These are phyloP conservation scores for Cephalopterus ornatus DNA, from an alignment of 2,113 vertebrate species.

Conservation along the genomic window DNA sequence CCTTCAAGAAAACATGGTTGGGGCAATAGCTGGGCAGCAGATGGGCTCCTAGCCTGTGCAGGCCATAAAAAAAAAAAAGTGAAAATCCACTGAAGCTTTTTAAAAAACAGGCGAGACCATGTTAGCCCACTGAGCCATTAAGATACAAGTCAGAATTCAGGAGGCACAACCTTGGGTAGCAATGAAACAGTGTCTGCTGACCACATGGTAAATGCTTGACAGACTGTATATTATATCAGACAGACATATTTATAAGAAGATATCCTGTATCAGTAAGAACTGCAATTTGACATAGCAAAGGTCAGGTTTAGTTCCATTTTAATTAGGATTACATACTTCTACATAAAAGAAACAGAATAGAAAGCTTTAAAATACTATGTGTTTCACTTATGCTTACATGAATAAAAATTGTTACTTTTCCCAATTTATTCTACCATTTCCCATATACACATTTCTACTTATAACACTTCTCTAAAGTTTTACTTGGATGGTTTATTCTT, in stretches of 20 bases:
- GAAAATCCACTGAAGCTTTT: background rate
- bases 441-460: background rate
- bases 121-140: background rate
- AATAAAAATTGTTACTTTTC: background rate
- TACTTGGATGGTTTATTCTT: background rate
- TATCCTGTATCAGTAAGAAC: background rate
- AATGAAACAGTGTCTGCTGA: background rate
- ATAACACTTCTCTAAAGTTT: background rate
- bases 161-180: background rate
- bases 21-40: background rate
- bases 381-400: background rate
- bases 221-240: background rate
- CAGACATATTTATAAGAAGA: background rate
- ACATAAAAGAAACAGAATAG: background rate
- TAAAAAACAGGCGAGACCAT: background rate
- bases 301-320: background rate
- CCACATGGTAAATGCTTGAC: background rate
- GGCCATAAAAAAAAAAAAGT: background rate
- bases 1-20: rapidly evolving
- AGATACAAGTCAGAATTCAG: background rate
- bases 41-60: background rate
- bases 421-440: background rate
- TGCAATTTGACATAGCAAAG: background rate
- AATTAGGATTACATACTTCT: background rate
- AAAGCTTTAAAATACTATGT: background rate